A percentile compares a stretch with the other conserved stretches of the same genome.
phyloP scores from a whole-genome alignment of 2,888 invertebrate genomes.

The Polylopha cassiicola region DNA sequence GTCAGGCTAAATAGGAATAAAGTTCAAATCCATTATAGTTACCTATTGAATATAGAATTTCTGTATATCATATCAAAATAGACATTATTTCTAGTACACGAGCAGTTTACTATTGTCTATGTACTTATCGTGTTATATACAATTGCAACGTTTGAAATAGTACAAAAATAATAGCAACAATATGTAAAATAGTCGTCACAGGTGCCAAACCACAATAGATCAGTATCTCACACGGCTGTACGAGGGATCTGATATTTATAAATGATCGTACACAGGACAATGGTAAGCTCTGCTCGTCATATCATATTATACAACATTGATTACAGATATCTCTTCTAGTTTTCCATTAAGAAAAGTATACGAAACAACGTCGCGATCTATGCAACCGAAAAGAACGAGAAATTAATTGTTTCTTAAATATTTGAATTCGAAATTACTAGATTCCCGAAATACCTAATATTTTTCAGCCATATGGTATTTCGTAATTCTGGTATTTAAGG shows the following conservation, averaged over 20 bases:
- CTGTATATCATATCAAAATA: slow-evolving; percentile 38
- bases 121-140: slow-evolving; percentile 26
- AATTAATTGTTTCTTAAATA: too few species aligned
- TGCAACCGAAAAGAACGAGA: slow-evolving; percentile 2
- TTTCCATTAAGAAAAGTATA: slow-evolving; percentile 2
- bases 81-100: slow-evolving; percentile 27
- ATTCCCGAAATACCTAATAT: too few species aligned
- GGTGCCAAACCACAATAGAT: slow-evolving; percentile 63
- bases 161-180: slow-evolving; percentile 44
- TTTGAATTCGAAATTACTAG: too few species aligned
- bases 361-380: slow-evolving; percentile 8
- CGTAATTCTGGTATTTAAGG: slow-evolving; percentile 11
- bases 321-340: slow-evolving; percentile 39
- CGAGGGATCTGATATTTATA: slow-evolving; percentile 34
- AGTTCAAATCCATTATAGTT: slow-evolving; percentile 38
- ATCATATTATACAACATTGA: slow-evolving; percentile 32
- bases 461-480: too few species aligned
- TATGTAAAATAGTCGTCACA: slow-evolving; percentile 37
- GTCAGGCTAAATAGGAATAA: slow-evolving; percentile 51
- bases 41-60: slow-evolving; percentile 35
- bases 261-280: slow-evolving; percentile 39
- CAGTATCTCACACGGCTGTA: slow-evolving; percentile 30
- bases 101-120: slow-evolving; percentile 59
- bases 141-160: slow-evolving; percentile 43
- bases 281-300: slow-evolving; percentile 42